Evolutionary conservation across 2,888 invertebrate genomes (phyloP).

Genomic region (Holacanthella duospinosa): DNA sequence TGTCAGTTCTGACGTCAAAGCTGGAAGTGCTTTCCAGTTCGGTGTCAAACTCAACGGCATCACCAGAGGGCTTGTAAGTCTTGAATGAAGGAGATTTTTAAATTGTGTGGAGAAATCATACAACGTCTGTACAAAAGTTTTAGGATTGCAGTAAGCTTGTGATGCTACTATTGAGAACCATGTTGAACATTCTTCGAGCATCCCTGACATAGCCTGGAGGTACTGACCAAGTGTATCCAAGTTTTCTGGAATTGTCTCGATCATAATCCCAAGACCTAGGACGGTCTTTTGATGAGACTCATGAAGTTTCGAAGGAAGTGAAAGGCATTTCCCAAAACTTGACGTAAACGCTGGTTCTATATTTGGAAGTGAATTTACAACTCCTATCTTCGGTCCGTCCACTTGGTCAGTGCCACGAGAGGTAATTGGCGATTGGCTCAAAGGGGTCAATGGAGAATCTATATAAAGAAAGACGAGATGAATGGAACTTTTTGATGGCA

Average conservation of each 20-base stretch:
- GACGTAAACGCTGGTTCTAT: background rate
- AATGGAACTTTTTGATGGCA: too few relatives aligned
- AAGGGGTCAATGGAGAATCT: background rate
- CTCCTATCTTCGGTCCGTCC: background rate
- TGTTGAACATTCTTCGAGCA: constrained; percentile 13
- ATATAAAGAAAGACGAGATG: background rate
- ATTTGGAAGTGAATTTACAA: constrained; percentile 3
- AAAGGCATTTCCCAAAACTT: constrained; percentile 14
- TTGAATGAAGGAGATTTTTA: constrained; percentile 5
- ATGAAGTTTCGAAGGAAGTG: constrained; percentile 16
- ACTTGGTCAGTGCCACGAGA: too few relatives aligned
- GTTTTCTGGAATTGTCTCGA: constrained; percentile 14
- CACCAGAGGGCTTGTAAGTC: constrained; percentile 11
- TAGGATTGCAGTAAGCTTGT: constrained; percentile 14
- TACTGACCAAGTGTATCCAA: constrained; percentile 11
- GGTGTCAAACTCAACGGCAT: background rate
- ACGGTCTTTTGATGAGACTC: constrained; percentile 11
- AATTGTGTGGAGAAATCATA: constrained; percentile 15
- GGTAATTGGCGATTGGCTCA: background rate
- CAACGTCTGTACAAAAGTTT: constrained; percentile 17
- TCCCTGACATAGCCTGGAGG: constrained; percentile 8
- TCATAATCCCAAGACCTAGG: constrained; percentile 18
- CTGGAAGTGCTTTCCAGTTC: constrained; percentile 8
- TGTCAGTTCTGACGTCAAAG: constrained; percentile 7
- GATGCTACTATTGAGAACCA: constrained; percentile 18